Evolutionary conservation across 1,140 invertebrate genomes (phyloP).

Genomic region (Bathynomus jamesi): DNA sequence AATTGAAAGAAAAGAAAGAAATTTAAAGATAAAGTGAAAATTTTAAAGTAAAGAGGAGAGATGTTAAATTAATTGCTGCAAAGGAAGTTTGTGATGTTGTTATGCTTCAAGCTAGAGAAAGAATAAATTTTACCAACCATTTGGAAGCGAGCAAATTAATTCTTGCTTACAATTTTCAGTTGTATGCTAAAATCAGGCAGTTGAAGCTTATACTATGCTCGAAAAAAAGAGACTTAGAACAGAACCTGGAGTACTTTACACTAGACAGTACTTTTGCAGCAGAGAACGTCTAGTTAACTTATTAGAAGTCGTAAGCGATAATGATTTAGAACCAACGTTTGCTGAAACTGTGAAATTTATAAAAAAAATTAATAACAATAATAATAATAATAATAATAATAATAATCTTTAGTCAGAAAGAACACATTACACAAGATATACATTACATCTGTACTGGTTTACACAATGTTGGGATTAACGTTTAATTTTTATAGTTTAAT

Average conservation of each 20-base stretch:
- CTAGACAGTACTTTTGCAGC: conserved; percentile 20
- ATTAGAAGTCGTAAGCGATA: conserved; percentile 13
- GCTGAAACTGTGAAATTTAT: too few relatives aligned
- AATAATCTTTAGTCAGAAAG: too few relatives aligned
- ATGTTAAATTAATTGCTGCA: conserved; percentile 16
- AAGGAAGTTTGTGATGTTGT: conserved; percentile 25
- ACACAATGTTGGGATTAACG: too few relatives aligned
- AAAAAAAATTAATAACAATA: too few relatives aligned
- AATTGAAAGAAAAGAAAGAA: too few relatives aligned
- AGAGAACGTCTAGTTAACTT: conserved; percentile 13
- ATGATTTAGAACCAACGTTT: conserved; percentile 20
- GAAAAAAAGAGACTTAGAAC: conserved; percentile 27
- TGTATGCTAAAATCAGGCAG: conserved; percentile 8
- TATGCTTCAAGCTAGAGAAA: conserved; percentile 17
- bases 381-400: too few relatives aligned
- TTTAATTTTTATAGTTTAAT: too few relatives aligned
- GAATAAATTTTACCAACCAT: conserved; percentile 25
- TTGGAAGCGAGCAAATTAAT: conserved; percentile 26
- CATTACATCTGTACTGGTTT: too few relatives aligned
- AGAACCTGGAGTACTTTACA: conserved; percentile 26
- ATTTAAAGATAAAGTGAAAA: too few relatives aligned
- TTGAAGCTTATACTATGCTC: conserved; percentile 23
- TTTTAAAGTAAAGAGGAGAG: not conserved
- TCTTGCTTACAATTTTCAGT: conserved; percentile 14
- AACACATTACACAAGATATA: too few relatives aligned